These are phyloP conservation scores for Tipula helvola DNA, from an alignment of 2,888 invertebrate species.

Conservation along the genomic window DNA sequence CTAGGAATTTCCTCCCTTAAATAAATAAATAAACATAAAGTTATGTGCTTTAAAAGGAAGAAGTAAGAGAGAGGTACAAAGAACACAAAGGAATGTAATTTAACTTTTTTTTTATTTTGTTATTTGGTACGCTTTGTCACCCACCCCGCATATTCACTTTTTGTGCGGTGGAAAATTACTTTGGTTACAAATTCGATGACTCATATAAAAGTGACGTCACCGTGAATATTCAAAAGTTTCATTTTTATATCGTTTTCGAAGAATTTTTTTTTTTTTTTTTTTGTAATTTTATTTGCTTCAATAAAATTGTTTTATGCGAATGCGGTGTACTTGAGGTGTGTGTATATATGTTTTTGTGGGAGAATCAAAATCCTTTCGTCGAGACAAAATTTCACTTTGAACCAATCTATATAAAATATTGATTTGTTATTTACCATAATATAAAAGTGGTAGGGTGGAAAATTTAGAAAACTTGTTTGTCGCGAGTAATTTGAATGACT, in stretches of 20 bases:
- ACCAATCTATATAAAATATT: neutral
- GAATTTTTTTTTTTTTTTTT: neutral
- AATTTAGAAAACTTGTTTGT: neutral
- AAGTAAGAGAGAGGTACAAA: neutral
- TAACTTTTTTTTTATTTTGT: neutral
- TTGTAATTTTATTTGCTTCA: neutral
- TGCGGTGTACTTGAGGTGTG: neutral
- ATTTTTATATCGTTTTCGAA: neutral
- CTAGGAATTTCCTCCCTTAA: neutral
- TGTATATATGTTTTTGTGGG: neutral
- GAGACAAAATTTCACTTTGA: neutral
- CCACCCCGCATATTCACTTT: neutral
- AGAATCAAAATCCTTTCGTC: neutral
- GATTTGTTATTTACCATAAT: neutral
- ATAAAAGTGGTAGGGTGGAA: neutral
- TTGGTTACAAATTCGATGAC: neutral
- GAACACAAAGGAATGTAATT: neutral
- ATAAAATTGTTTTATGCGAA: neutral
- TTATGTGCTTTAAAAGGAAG: neutral
- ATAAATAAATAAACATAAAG: constrained; percentile 6
- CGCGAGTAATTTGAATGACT: neutral
- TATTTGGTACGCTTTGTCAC: neutral
- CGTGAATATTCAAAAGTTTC: neutral
- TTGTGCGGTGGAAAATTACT: neutral
- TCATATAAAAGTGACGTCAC: neutral